Conservation (phyloP, 1,140 invertebrate genomes). For the Rhagoletis zephyria region DNA sequence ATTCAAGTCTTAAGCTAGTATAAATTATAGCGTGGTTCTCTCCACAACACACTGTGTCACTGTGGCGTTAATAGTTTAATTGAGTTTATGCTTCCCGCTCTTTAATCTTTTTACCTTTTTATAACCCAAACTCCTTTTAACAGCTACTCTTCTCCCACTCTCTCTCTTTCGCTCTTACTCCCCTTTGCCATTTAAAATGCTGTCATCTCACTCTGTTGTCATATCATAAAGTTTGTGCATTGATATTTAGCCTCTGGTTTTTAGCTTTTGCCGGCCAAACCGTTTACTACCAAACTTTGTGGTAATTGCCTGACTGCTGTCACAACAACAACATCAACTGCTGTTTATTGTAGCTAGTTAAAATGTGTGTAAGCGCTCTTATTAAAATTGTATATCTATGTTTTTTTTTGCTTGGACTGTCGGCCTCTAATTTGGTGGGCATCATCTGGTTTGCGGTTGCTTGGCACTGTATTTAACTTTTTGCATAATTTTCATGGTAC, state of each 20-base stretch:
- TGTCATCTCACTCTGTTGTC: not conserved
- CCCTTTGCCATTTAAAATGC: not conserved
- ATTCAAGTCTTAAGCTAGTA: too few relatives aligned
- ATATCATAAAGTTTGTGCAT: constrained; percentile 13
- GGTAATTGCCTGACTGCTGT: constrained; percentile 28
- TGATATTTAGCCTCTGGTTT: constrained; percentile 43
- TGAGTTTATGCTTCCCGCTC: constrained; percentile 5
- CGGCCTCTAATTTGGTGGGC: not conserved
- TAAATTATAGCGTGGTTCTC: too few relatives aligned
- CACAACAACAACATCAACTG: not conserved
- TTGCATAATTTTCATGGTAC: not conserved
- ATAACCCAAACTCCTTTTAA: too few relatives aligned
- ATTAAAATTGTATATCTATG: too few relatives aligned
- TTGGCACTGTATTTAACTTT: not conserved
- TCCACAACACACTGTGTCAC: too few relatives aligned
- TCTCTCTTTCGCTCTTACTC: not conserved
- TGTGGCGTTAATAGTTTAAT: constrained; percentile 24
- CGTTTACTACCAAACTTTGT: constrained; percentile 30
- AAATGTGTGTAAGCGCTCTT: too few relatives aligned
- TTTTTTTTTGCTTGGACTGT: not conserved
- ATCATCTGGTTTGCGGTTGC: not conserved
- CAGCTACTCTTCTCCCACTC: not conserved
- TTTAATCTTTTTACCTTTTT: too few relatives aligned
- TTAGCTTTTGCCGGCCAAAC: constrained; percentile 29
- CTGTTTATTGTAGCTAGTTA: too few relatives aligned